These are phyloP conservation scores for Toxostoma redivivum DNA, from an alignment of 2,113 vertebrate genomes.

Conservation along the genomic window DNA sequence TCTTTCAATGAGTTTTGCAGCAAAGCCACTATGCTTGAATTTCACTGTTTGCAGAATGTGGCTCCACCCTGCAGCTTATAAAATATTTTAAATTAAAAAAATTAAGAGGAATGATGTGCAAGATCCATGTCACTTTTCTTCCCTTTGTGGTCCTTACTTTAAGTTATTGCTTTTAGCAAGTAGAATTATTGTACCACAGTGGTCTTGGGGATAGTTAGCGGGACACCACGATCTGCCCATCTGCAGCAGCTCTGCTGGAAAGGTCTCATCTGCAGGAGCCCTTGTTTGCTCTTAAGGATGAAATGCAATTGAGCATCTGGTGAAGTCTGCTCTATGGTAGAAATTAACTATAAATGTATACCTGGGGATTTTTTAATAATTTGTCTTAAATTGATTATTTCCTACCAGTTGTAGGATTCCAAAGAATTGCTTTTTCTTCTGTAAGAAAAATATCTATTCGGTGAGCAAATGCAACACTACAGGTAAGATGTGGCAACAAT, in stretches of 20 bases:
- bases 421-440: not conserved
- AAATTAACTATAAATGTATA: not conserved
- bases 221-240: not conserved
- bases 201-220: not conserved
- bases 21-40: rapidly evolving
- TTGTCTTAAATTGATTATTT: slow-evolving; percentile 8
- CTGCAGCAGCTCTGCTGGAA: slow-evolving; percentile 15
- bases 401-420: not conserved
- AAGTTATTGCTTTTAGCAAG: not conserved
- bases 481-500: not conserved
- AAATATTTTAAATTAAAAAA: not conserved
- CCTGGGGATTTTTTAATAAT: not conserved
- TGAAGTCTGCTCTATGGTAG: not conserved
- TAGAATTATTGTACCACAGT: not conserved
- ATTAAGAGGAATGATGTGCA: not conserved
- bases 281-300: slow-evolving; percentile 25
- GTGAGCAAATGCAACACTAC: not conserved
- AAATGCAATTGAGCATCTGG: slow-evolving; percentile 33
- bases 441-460: not conserved
- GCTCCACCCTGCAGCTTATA: not conserved
- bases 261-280: slow-evolving; percentile 9
- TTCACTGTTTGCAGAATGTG: not conserved
- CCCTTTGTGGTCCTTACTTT: not conserved
- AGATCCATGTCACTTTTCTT: not conserved
- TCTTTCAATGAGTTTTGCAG: not conserved